Base-by-base conservation (phyloP, 2,797 vertebrate species). In the Streptopelia turtur region DNA sequence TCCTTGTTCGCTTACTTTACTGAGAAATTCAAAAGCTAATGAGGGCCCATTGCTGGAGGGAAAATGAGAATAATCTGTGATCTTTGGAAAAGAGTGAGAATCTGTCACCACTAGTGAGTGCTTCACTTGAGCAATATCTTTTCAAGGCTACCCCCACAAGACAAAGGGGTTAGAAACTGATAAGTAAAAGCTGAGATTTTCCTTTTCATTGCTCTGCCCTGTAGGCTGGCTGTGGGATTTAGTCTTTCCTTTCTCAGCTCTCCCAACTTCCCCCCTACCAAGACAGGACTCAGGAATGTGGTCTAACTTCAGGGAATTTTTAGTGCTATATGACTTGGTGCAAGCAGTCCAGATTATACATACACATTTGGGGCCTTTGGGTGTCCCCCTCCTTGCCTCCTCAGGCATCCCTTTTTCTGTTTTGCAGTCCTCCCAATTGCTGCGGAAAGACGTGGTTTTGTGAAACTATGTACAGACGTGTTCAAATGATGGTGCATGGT, bases 1-100 rank as follows among this genome's bases (percentile, higher is more conserved):
- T 68, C 52, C 83, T 84, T 87, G 31, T 66, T 91, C 79, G 47
- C 70, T 95, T 74, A 75, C 14, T 71, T 90, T 27, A 81, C 41
- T 41, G 66, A 90, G 53, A 89, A 90, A 96, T 89, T 80, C 20
- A 50, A 74, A 80, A 75, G 60, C 41, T 69, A 81, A 94, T 72
- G 41, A 74, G 31, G 27, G 11, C 35, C 52, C 37, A 27, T n/a
- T 61, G 69, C 80, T 83, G 16, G 33, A 79, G 52, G 75, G 60
- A 85, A 92, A 95, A 93, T 24, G 30, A 63, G 50, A 90, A 64
- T 79, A 83, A 84, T 86, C 74, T 82, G 31, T 57, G 33, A 43
- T 87, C 35, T 87, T 91, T 71, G 33, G 55, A 86, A 95, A 90
- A 87, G 49, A 79, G 30, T 89, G 78, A 84, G 89, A 90, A 94